Base-by-base conservation (phyloP, 2,113 vertebrate species). In the Hippocampus abdominalis region DNA sequence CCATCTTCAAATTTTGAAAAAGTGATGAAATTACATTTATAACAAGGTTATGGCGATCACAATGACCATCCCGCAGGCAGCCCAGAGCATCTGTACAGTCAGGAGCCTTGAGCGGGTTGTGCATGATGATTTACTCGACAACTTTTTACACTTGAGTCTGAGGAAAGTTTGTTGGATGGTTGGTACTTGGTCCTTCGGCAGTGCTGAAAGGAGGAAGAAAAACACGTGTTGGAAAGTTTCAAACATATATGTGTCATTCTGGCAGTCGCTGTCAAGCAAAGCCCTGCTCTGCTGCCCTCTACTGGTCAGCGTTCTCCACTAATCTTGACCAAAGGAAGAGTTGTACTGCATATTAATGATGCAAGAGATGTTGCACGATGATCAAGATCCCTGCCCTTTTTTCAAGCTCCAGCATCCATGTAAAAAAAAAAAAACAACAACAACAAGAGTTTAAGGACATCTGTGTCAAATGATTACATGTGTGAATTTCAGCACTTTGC, bases 41-140 rank as follows among this genome's bases (percentile, higher is more conserved):
- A 86, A 86, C 78, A 83, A 82, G 86, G 80, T 84, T 87, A 81
- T 80, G 86, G 88, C 83, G 85, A 15, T 85, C 84, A 84, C 77
- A 77, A 15, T 85, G 85, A 85, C 76, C 77, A 77, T 77, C 81
- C 81, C 44, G 73, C 80, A 80, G 86, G 84, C 79, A 75, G 81
- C 84, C 81, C 15, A 67, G 74, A 88, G 83, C 44, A 4, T 75
- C 73, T 40, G 71, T 78, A 69, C 80, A 76, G 81, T 81, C 70
- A 68, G 68, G 65, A 74, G 81, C 84, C 87, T 81, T 75, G 81
- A 79, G 82, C 80, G 64, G 79, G 71, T 82, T 76, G 75, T 88
- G 73, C 80, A 84, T 83, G 72, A 75, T 73, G 62, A 36, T 36
- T 36, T 87, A 82, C 81, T 89, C 78, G 84, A 88, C 85, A 88